These are phyloP conservation scores for Mesoligia furuncula DNA, from an alignment of 2,888 invertebrate species.

Conservation along the genomic window DNA sequence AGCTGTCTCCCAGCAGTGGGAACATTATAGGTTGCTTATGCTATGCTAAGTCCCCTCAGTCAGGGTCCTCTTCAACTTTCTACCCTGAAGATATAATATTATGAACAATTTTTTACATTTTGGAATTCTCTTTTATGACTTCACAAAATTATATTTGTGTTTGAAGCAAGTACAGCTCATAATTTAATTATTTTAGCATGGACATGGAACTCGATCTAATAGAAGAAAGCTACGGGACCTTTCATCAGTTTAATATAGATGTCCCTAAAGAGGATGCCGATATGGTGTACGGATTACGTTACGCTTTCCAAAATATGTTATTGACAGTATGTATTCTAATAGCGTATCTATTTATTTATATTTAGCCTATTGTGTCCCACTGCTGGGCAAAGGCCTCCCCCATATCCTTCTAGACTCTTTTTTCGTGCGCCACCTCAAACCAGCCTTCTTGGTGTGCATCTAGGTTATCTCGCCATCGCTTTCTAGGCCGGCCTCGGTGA, in stretches of 20 bases:
- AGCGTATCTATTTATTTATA: too few relatives aligned
- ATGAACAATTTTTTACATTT: background rate
- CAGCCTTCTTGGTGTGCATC: too few relatives aligned
- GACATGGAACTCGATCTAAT: conserved; percentile 94
- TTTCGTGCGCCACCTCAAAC: too few relatives aligned
- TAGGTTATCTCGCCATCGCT: too few relatives aligned
- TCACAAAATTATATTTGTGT: background rate
- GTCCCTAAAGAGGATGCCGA: conserved; percentile 95
- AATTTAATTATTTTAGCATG: conserved; percentile 84
- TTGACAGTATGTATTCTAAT: conserved; percentile 90
- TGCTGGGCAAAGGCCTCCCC: too few relatives aligned
- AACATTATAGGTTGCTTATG: background rate
- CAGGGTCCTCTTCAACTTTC: background rate
- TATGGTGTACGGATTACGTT: conserved; percentile 94
- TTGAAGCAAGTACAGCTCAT: background rate
- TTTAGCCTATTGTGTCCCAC: too few relatives aligned
- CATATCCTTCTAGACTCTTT: too few relatives aligned
- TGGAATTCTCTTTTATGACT: too few relatives aligned
- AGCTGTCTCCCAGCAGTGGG: background rate
- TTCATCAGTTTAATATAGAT: conserved; percentile 92
- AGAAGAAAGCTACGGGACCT: conserved; percentile 95
- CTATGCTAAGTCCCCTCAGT: background rate
- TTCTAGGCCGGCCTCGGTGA: too few relatives aligned
- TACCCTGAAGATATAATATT: background rate
- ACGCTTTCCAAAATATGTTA: conserved; percentile 94